Percentiles rank a stretch among this genome's conserved stretches.
These are phyloP conservation scores for Cynopterus sphinx DNA, from an alignment of 2,797 vertebrate genomes.

Conservation along the genomic window DNA sequence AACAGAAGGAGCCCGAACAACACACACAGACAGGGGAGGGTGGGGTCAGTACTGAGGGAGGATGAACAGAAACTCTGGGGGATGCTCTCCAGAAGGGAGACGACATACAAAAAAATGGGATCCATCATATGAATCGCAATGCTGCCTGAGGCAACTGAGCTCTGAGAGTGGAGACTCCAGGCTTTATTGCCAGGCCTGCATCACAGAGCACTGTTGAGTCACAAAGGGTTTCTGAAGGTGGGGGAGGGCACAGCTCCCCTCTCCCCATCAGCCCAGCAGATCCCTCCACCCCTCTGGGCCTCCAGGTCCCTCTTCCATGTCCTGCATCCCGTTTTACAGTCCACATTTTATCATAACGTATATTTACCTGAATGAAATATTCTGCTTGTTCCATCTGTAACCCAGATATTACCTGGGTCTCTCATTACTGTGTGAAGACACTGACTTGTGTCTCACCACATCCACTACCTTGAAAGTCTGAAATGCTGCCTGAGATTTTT, in stretches of 20 bases:
- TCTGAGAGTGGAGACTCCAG: not conserved
- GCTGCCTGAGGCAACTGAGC: not conserved
- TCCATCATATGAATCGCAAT: not conserved
- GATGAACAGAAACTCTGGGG: not conserved
- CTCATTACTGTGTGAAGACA: not conserved
- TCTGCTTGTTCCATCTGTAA: not conserved
- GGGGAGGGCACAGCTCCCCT: not conserved
- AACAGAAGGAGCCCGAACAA: not conserved
- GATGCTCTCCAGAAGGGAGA: too few relatives aligned
- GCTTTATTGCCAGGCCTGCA: not conserved
- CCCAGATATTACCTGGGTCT: not conserved
- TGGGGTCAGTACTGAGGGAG: not conserved
- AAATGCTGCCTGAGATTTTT: not conserved
- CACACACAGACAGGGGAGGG: not conserved
- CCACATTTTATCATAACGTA: not conserved
- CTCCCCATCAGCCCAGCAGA: not conserved
- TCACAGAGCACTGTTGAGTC: not conserved
- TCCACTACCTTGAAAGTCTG: not conserved
- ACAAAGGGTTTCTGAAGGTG: not conserved
- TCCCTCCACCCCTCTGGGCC: not conserved
- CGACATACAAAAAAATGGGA: too few relatives aligned
- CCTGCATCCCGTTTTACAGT: not conserved
- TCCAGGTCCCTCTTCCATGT: not conserved
- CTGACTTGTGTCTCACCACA: not conserved
- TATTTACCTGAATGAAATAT: not conserved